Conservation (phyloP, 2,113 vertebrate genomes). For the Caranx ignobilis region DNA sequence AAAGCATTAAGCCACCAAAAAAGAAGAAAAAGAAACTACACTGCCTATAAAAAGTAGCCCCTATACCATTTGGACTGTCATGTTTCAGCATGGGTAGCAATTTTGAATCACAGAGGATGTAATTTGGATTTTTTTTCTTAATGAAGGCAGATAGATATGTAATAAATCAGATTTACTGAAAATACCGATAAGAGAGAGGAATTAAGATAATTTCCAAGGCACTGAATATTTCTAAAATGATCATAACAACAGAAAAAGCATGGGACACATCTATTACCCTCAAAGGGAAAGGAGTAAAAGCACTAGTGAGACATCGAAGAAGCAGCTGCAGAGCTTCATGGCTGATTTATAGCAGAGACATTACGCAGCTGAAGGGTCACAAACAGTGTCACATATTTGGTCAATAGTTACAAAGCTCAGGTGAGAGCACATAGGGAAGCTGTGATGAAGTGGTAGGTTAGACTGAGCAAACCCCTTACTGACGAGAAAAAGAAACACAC, state of each 20-base stretch:
- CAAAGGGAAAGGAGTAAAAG: background rate
- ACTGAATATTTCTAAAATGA: conserved; percentile 41
- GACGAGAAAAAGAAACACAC: background rate
- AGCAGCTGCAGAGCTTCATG: background rate
- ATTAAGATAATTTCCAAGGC: conserved; percentile 51
- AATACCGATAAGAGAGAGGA: background rate
- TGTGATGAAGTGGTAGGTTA: background rate
- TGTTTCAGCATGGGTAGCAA: conserved; percentile 39
- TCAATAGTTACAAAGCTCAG: no score
- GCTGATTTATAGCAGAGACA: background rate
- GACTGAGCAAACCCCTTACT: background rate
- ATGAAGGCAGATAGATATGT: background rate
- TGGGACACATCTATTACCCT: background rate
- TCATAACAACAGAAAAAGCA: background rate
- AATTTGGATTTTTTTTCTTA: background rate
- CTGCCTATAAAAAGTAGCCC: conserved; percentile 51
- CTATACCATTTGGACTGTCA: conserved; percentile 25
- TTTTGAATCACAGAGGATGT: conserved; percentile 28
- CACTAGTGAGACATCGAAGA: conserved; percentile 2
- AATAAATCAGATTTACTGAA: background rate
- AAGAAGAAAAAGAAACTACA: conserved; percentile 36
- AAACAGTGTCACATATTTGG: no score
- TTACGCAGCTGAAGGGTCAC: no score
- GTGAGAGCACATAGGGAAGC: background rate
- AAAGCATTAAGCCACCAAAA: conserved; percentile 64